Percentiles rank a stretch among this genome's conserved stretches.
Evolutionary conservation across 2,113 vertebrate genomes (phyloP).

Genomic region (Scartelaos histophorus): DNA sequence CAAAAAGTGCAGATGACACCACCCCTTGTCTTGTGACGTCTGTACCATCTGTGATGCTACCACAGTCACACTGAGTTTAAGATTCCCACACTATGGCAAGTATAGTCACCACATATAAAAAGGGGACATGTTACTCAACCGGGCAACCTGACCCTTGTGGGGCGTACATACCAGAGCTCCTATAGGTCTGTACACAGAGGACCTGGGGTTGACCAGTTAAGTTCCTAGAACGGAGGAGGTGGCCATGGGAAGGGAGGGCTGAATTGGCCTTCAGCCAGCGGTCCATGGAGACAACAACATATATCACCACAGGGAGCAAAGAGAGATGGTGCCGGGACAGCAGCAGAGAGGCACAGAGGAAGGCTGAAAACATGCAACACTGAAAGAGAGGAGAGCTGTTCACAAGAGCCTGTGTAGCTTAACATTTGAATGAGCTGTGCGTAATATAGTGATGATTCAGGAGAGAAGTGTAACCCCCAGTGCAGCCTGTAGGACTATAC

Average conservation of each 20-base stretch:
- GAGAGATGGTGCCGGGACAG: conserved; percentile 59
- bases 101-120: conserved; percentile 56
- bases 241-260: conserved; percentile 56
- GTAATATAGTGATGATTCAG: conserved; percentile 44
- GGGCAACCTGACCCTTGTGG: conserved; percentile 66
- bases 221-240: conserved; percentile 73
- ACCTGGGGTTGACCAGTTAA: conserved; percentile 61
- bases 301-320: conserved; percentile 71
- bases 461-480: background rate
- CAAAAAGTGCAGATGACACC: conserved; percentile 23
- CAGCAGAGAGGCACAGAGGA: conserved; percentile 50
- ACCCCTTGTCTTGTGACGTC: conserved; percentile 15
- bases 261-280: conserved; percentile 63
- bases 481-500: conserved; percentile 38
- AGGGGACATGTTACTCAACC: conserved; percentile 65
- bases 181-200: conserved; percentile 68
- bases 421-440: conserved; percentile 47
- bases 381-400: conserved; percentile 61
- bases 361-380: conserved; percentile 61
- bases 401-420: conserved; percentile 63
- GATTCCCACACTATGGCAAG: conserved; percentile 36
- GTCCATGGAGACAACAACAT: conserved; percentile 79
- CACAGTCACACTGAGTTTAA: conserved; percentile 16
- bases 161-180: conserved; percentile 67
- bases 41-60: conserved; percentile 18